Conservation (phyloP, 2,113 vertebrate species). For the Lonchura striata region DNA sequence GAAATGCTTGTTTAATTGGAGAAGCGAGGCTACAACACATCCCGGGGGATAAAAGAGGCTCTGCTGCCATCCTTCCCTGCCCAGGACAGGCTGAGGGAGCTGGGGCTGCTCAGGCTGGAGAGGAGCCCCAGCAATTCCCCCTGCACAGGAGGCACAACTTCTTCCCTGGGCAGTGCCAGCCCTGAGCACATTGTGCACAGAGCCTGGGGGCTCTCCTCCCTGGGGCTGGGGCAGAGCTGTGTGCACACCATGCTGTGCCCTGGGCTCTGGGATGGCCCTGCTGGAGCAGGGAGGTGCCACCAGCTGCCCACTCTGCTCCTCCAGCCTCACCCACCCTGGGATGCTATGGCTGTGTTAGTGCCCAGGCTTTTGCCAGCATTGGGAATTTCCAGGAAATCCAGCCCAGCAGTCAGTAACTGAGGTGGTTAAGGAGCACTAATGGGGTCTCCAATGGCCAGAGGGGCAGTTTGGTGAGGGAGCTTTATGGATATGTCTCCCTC, state of each 20-base stretch:
- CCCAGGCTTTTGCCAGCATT: background rate
- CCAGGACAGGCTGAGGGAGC: background rate
- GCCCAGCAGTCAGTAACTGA: background rate
- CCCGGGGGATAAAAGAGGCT: background rate
- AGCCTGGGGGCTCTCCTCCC: no score
- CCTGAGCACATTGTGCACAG: no score
- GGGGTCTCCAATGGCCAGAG: background rate
- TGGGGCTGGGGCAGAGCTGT: no score
- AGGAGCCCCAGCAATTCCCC: background rate
- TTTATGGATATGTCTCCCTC: background rate
- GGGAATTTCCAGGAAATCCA: background rate
- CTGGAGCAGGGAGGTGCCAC: no score
- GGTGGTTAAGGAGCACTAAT: background rate
- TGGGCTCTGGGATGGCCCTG: no score
- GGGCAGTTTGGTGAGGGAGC: background rate
- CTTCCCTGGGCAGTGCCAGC: no score
- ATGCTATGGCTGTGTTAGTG: background rate
- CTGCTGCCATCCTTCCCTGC: background rate
- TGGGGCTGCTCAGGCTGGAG: background rate
- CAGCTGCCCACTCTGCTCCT: rapidly evolving
- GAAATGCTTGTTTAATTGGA: background rate
- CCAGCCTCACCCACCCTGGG: rapidly evolving
- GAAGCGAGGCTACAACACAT: background rate
- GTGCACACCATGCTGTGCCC: no score
- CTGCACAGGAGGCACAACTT: no score